Evolutionary conservation across 2,113 vertebrate genomes (phyloP), one percentile per base, ranked within the genome.

Genomic region (Serinus canaria): DNA sequence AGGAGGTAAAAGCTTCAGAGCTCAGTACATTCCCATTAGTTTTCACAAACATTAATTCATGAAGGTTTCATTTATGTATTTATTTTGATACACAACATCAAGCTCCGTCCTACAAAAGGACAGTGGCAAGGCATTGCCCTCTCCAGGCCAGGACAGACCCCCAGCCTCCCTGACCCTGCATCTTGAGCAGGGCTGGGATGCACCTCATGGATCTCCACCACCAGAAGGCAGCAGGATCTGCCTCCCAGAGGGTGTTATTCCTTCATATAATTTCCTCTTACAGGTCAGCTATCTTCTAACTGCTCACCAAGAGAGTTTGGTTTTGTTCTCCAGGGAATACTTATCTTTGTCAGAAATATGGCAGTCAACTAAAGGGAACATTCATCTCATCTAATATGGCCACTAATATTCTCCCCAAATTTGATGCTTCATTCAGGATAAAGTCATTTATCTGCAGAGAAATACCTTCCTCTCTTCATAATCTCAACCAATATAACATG

Each of bases 131-230:
- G 13, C 18, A 58, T 8, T 27, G 15, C 27, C 52, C 35, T 7
- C 4, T 41, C 47, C 43, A 67, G 30, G 56, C 37, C 0, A 0
- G 13, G 28, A 39, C 14, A 25, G 8, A 5, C 4, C 21, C 19
- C 23, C 18, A 22, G 15, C 19, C 46, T 44, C 49, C 44, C 35
- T 37, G 39, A 31, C 24, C 16, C 28, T 43, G 47, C 10, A 20
- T 23, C 47, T 21, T 14, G n/a, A 25, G n/a, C 13, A 46, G 53
- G 70, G 31, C 59, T 83, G 63, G 47, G 33, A 47, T 33, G 27
- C 0, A 1, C 31, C 24, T 56, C 23, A 5, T 11, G 55, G 49
- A 28, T 46, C 30, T n/a, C 41, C 64, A 41, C 20, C 49, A 69
- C 39, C 27, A 59, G 46, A 37, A 66, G 25, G 52, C 37, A 16